phyloP scores from a whole-genome alignment of 2,888 invertebrate species.

The Clepsis dumicolana region DNA sequence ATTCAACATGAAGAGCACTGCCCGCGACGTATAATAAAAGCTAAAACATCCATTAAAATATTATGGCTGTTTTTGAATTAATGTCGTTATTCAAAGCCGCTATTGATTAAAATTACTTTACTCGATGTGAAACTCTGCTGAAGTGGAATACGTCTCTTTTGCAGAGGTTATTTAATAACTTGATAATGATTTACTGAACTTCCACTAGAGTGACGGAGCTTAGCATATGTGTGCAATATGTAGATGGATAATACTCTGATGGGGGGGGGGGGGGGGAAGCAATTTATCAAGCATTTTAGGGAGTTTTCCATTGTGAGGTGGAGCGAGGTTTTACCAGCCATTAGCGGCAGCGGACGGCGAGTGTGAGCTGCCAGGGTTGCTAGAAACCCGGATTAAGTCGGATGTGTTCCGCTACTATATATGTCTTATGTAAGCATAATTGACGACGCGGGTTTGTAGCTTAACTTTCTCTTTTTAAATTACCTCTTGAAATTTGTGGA shows the following conservation, averaged over 20 bases:
- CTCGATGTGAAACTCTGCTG: background rate
- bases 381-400: constrained; percentile 35
- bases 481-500: background rate
- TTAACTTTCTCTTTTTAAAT: constrained; percentile 11
- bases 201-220: constrained; percentile 23
- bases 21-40: constrained; percentile 32
- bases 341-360: constrained; percentile 55
- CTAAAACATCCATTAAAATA: constrained; percentile 34
- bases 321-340: constrained; percentile 73
- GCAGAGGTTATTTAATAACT: background rate
- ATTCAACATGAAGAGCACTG: constrained; percentile 39
- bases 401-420: constrained; percentile 26
- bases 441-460: constrained; percentile 18
- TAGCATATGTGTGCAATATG: constrained; percentile 44
- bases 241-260: constrained; percentile 61
- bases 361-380: constrained; percentile 38
- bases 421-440: constrained; percentile 36
- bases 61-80: constrained; percentile 23
- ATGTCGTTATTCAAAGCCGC: constrained; percentile 1
- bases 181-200: constrained; percentile 25
- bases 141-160: background rate
- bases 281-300: constrained; percentile 70
- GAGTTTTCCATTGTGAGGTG: constrained; percentile 65
- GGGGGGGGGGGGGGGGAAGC: constrained; percentile 54
- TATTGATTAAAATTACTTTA: constrained; percentile 7